Base-by-base conservation (phyloP, 2,113 vertebrate species). In the Candoia aspera region DNA sequence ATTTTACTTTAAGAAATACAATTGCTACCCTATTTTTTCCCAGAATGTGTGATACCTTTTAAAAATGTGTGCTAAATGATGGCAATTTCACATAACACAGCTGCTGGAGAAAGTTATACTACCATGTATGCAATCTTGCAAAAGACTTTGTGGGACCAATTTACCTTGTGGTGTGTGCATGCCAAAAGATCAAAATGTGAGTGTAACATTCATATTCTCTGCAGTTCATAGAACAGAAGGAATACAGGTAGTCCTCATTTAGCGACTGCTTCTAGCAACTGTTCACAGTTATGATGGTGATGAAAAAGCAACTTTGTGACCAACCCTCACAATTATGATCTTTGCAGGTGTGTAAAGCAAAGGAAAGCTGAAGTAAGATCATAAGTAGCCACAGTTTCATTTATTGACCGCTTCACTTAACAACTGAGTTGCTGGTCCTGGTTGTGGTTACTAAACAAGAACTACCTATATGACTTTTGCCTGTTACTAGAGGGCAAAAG, bases 1-100 rank as follows among this genome's bases (percentile, higher is more conserved):
- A 89, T 91, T 23, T 26, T 89, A 0, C 15, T 93, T 94, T 37
- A 33, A 64, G 73, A 91, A 53, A 79, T 54, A 55, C 46, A 92
- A 79, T 2, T 19, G 17, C 0, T 17, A 4, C 29, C 88, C 89
- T n/a, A 0, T 0, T 64, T 91, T 89, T 87, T 33, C 9, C 19
- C n/a, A 21, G 64, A 33, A 83, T 10, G 17, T 49, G 24, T 13
- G 19, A 73, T 54, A 23, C 4, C 88, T 49, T 29, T 21, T 8
- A 42, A 33, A 37, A 58, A 83, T 84, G 24, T 9, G 17, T 85
- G 17, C 37, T 8, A n/a, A 0, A 11, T 83, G 17, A 89, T 23
- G 17, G 64, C 26, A 57, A 59, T 54, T 29, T 90, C 21, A 11
- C 54, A 19, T 8, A 90, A 83, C 19, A 21, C 4, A 73, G 2